Evolutionary conservation across 2,113 vertebrate species (phyloP).

Genomic region (Ciconia boyciana): DNA sequence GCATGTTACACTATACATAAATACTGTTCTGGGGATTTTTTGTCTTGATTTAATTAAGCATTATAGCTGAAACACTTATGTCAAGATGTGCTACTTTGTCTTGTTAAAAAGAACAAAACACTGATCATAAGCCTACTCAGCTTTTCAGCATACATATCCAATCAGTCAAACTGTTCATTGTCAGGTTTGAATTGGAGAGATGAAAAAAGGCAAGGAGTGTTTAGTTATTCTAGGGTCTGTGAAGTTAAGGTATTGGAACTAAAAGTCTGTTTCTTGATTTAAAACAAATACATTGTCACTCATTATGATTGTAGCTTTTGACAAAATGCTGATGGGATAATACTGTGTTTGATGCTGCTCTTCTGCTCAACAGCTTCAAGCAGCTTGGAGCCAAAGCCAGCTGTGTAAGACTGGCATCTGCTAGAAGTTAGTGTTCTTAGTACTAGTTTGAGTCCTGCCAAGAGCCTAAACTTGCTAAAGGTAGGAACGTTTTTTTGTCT

Average conservation of each 20-base stretch:
- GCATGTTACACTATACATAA: not conserved
- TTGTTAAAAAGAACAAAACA: not conserved
- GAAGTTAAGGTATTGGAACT: not conserved
- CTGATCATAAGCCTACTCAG: not conserved
- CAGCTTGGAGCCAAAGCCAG: slow-evolving; percentile 37
- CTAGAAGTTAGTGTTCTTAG: slow-evolving; percentile 28
- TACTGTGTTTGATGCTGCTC: slow-evolving; percentile 8
- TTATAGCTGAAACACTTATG: not conserved
- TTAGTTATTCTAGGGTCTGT: not conserved
- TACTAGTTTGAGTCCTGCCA: slow-evolving; percentile 31
- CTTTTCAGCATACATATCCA: slow-evolving; percentile 10
- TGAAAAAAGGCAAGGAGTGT: not conserved
- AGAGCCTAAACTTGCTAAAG: not conserved
- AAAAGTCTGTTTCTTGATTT: not conserved
- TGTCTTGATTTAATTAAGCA: not conserved
- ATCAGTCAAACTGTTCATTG: not conserved
- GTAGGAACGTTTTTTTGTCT: slow-evolving; percentile 56
- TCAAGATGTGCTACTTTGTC: not conserved
- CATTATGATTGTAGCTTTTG: not conserved
- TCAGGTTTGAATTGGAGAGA: not conserved
- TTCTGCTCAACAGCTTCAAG: slow-evolving; percentile 19
- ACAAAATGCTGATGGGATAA: not conserved
- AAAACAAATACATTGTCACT: not conserved
- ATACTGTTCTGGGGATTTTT: not conserved
- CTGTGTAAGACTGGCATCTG: not conserved